Evolutionary conservation across 2,113 vertebrate genomes (phyloP).

Genomic region (Ovis aries): DNA sequence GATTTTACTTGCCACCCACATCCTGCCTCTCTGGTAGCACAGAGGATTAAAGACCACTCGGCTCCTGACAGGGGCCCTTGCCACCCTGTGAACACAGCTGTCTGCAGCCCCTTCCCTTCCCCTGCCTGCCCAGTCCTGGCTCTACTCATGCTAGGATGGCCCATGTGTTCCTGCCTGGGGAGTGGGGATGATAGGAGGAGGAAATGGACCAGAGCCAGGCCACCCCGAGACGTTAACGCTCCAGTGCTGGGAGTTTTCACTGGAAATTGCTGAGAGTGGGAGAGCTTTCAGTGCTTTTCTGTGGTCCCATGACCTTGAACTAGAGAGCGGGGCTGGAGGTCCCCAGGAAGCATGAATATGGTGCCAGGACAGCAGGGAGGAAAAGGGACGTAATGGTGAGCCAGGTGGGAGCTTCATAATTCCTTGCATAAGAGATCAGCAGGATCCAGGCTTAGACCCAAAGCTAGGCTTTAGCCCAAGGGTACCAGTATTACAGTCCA

Average conservation of each 20-base stretch:
- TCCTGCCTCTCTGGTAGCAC: slow-evolving; percentile 66
- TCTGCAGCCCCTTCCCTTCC: slow-evolving; percentile 58
- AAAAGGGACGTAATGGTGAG: not conserved
- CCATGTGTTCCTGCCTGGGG: not conserved
- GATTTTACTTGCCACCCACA: slow-evolving; percentile 74
- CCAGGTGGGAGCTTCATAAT: not conserved
- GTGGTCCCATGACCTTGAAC: not conserved
- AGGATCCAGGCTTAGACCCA: not conserved
- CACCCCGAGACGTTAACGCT: not conserved
- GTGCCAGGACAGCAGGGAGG: not conserved
- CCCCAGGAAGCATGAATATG: slow-evolving; percentile 18
- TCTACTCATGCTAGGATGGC: not conserved
- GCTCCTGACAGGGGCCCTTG: slow-evolving; percentile 71
- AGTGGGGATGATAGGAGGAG: not conserved
- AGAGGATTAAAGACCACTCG: slow-evolving; percentile 62
- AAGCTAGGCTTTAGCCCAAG: not conserved
- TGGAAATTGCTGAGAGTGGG: not conserved
- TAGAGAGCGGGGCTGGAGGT: not conserved
- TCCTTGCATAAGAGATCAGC: not conserved
- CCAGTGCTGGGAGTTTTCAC: slow-evolving; percentile 23
- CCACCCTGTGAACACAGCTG: slow-evolving; percentile 61
- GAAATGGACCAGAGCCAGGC: slow-evolving; percentile 65
- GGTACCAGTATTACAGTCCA: not conserved
- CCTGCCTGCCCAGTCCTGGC: slow-evolving; percentile 73
- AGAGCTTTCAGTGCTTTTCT: not conserved